Base-by-base conservation (phyloP, 2,113 vertebrate genomes). In the Triplophysa dalaica region DNA sequence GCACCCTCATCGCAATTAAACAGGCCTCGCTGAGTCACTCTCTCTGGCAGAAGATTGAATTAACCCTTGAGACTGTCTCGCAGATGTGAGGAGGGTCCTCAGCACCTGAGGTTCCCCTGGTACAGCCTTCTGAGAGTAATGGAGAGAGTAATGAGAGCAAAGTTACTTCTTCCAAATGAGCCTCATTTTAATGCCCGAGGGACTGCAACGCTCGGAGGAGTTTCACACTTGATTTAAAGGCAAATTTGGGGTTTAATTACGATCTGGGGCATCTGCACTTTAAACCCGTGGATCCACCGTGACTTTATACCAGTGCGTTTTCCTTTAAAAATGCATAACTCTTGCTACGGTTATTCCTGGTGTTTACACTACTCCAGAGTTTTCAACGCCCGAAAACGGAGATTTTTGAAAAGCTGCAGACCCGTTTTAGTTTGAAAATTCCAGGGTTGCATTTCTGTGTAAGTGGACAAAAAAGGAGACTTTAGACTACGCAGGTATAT, bases 211-310 rank as follows among this genome's bases (percentile, higher is more conserved):
- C 67, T 72, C 66, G 0, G 21, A 86, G 82, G 79, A 75, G 26
- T 80, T 85, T 84, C 73, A 80, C 69, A 13, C 87, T 88, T 87
- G 50, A 90, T 90, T 88, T 86, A 89, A 89, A 90, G 90, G 87
- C 85, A 88, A 87, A 90, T 91, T 52, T 84, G 83, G 22, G 84
- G 56, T 87, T 87, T 88, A 82, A 88, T 83, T 81, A 81, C 80
- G 52, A 87, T 86, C 81, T 84, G 78, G 79, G 84, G 72, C 70
- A 73, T 68, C 43, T 83, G 54, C 69, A 26, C 33, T 45, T 79
- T 61, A 61, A 22, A 41, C n/a, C 38, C 14, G 13, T n/a, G 48
- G 52, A 45, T 64, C 11, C 61, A 63, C 29, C 1, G 62, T 82
- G 7, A 14, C 26, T 33, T 29, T 29, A 2, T 29, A 29, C 26